Evolutionary conservation across 2,888 invertebrate species (phyloP), one percentile per base, ranked within the genome.

Genomic region (Heliconius sara): DNA sequence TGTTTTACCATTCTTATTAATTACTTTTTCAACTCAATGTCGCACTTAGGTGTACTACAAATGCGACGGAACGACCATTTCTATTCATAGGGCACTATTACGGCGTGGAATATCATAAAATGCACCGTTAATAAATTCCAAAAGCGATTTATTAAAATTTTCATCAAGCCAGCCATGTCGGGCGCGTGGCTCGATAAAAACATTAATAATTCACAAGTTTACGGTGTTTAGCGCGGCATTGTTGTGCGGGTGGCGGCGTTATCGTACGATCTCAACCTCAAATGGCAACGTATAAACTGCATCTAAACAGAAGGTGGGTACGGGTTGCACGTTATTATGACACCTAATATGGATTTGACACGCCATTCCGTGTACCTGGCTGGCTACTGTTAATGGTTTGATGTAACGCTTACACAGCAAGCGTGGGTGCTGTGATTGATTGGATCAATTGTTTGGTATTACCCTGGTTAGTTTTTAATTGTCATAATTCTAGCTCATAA

Each of bases 171-270:
- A 88, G 89, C 87, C 91, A 89, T 91, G 93, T 93, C 89, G 87
- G 87, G 87, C 87, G 77, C 80, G 77, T 80, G 81, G 83, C 87
- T 87, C 92, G 93, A 94, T 94, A 94, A 93, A 90, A 86, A 88
- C 92, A 93, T 95, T 94, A 95, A 95, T 95, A 93, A 95, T 95
- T 94, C 94, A 95, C 93, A 91, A 93, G 93, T 94, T 94, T 92
- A 94, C 94, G 94, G 94, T 91, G 94, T 92, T 95, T 93, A 94
- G 93, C 86, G 89, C 85, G 89, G 89, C 88, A 88, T 89, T 91
- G 92, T 93, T 92, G 94, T 94, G 92, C 92, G 93, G 63, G 74
- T 63, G 39, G 39, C 83, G 84, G 86, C 85, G 87, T 86, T 94
- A 94, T 94, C 94, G 90, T 52, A 83, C 87, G 86, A 93, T 94